Evolutionary conservation across 2,113 vertebrate genomes (phyloP).

Genomic region (Xiphias gladius): DNA sequence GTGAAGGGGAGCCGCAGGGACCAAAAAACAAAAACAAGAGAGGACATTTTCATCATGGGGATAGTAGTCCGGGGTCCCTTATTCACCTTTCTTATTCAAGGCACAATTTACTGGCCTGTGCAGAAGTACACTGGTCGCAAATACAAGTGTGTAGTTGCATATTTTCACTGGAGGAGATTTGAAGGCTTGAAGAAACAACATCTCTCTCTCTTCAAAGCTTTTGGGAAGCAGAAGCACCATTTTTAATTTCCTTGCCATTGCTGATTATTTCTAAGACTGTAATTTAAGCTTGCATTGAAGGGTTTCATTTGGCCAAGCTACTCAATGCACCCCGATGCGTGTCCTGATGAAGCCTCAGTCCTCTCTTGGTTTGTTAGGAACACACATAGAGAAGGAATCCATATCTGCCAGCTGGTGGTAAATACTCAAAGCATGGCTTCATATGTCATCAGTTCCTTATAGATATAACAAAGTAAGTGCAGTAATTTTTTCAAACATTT

Average conservation of each 20-base stretch:
- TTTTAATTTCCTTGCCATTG: neutral
- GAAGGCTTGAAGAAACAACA: neutral
- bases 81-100: constrained; percentile 24
- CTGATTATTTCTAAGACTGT: neutral
- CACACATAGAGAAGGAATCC: constrained; percentile 32
- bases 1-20: constrained; percentile 38
- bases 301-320: constrained; percentile 8
- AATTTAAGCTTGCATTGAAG: constrained; percentile 13
- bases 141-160: constrained; percentile 26
- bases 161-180: constrained; percentile 10
- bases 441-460: constrained; percentile 42
- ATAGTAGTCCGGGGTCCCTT: neutral
- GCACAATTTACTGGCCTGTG: constrained; percentile 54
- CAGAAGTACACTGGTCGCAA: neutral
- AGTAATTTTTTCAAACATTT: constrained; percentile 16
- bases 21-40: constrained; percentile 49
- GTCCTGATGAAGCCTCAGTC: constrained; percentile 23
- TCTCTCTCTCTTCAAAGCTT: neutral
- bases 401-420: constrained; percentile 53
- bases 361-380: constrained; percentile 58
- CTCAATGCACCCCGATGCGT: neutral
- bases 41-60: constrained; percentile 37
- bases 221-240: neutral
- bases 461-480: constrained; percentile 59
- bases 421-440: constrained; percentile 53